Evolutionary conservation across 2,113 vertebrate genomes (phyloP), one percentile per base, ranked within the genome.

Genomic region (Amia ocellicauda): DNA sequence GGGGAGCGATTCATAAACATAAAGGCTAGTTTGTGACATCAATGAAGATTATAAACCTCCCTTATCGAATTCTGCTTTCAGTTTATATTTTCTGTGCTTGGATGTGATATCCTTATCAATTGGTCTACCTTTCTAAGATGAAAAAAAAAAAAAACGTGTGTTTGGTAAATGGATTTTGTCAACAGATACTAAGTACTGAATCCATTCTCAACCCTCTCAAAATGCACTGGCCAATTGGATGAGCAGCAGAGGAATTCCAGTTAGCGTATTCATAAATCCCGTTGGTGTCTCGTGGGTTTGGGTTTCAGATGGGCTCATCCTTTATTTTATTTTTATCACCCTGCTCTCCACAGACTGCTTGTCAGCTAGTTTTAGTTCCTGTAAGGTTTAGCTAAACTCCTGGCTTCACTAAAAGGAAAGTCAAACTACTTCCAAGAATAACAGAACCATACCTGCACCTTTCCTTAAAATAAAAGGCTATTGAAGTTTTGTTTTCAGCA

Each of bases 401-500:
- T 3, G 3, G 19, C 19, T 3, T 58, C 20, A n/a, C 31, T 41
- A 8, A 11, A 10, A 16, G 22, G n/a, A 58, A 58, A 40, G 19
- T 22, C 13, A 11, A 41, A 8, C 56, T 58, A 29, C 19, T 36
- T 58, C 56, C 56, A 58, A 58, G 7, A 58, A 41, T 40, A 58
- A 58, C 20, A 41, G 20, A 54, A 23, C 40, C 27, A 62, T 42
- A 19, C 51, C 40, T 27, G 23, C n/a, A 36, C 62, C 52, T 42
- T 56, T 43, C 45, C 13, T 64, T 64, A 41, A 64, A 43, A 36
- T 36, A 55, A 53, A 41, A 57, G 31, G 55, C 36, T 16, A 58
- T n/a, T n/a, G 59, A 83, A 76, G 78, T 68, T 81, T 75, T 81
- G 67, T 78, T 78, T 80, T 79, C 80, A 80, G 78, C 77, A 75